Percentiles rank a stretch among this genome's conserved stretches.
Conservation (phyloP, 2,113 vertebrate genomes). For the Mobula hypostoma region DNA sequence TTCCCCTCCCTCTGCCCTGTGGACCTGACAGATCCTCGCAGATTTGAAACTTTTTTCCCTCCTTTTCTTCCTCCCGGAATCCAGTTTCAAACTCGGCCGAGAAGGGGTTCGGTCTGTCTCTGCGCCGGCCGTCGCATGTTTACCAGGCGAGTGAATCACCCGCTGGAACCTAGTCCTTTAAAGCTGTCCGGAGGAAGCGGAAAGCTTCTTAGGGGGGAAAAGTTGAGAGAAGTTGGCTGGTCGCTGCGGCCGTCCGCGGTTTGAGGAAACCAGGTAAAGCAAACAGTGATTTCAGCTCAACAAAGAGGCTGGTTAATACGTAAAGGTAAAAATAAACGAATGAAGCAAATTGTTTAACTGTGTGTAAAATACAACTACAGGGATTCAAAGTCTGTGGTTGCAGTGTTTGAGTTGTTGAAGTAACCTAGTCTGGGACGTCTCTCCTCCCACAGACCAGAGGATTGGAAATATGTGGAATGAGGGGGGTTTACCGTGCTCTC, state of each 20-base stretch:
- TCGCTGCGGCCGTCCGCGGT: not conserved
- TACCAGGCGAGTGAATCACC: not conserved
- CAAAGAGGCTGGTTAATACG: not conserved
- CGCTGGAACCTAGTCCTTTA: not conserved
- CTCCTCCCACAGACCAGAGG: not conserved
- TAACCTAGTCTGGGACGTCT: not conserved
- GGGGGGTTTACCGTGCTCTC: not conserved
- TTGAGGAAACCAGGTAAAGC: not conserved
- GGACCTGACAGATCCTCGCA: not conserved
- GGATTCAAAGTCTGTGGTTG: not conserved
- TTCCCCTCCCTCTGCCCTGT: not conserved
- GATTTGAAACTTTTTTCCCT: conserved; percentile 10
- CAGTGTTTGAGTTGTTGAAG: not conserved
- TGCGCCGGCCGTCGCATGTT: not conserved
- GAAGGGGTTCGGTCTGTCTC: not conserved
- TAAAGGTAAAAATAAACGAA: not conserved
- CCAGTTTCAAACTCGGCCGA: conserved; percentile 7
- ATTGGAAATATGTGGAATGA: not conserved
- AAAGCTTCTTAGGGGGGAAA: not conserved
- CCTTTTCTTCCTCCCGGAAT: not conserved
- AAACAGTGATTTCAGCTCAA: not conserved
- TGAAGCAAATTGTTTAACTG: not conserved
- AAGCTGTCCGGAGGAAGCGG: not conserved
- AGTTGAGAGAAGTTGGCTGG: not conserved
- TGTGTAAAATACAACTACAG: not conserved